Evolutionary conservation across 2,797 vertebrate genomes (phyloP), one percentile per base, ranked within the genome.

Genomic region (Crocidura indochinensis): DNA sequence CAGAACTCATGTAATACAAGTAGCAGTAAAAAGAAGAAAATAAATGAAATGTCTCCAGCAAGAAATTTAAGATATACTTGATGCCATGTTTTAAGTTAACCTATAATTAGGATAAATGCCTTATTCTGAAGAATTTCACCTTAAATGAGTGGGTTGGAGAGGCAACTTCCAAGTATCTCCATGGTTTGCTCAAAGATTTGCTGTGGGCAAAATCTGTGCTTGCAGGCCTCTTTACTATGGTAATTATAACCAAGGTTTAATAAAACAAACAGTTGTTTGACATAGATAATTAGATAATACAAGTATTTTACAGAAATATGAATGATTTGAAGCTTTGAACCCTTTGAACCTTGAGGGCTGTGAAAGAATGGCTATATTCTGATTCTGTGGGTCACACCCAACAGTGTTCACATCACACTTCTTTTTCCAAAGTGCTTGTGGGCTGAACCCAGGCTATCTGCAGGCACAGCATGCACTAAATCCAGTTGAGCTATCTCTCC

Each of bases 1-100:
- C 94, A 56, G 47, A 87, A 51, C 9, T 4, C 8, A 24, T 22
- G 22, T 82, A 91, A 92, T 19, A 24, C 68, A 84, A 89, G 84
- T 22, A 75, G 82, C 47, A 87, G 47, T 29, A 9, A 62, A 15
- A 44, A 44, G 60, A 56, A 73, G 73, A 27, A 82, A 91, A 85
- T 7, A 68, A 65, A 78, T 19, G 51, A 71, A 31, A 75, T 26
- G 53, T 14, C 71, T 67, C 44, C 14, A 38, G 74, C 75, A 19
- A 19, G 26, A 0, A n/a, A 65, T 7, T 65, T 44, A 14, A 68
- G 71, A 17, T 10, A 38, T 67, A 44, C 17, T 60, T 64, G 3
- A 51, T 71, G 73, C 27, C 19, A 6, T 67, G 26, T 27, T 94
- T n/a, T 82, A 84, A 82, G 56, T 78, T n/a, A 82, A 82, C 15